Conservation (phyloP, 2,113 vertebrate genomes). For the Penelope pileata region DNA sequence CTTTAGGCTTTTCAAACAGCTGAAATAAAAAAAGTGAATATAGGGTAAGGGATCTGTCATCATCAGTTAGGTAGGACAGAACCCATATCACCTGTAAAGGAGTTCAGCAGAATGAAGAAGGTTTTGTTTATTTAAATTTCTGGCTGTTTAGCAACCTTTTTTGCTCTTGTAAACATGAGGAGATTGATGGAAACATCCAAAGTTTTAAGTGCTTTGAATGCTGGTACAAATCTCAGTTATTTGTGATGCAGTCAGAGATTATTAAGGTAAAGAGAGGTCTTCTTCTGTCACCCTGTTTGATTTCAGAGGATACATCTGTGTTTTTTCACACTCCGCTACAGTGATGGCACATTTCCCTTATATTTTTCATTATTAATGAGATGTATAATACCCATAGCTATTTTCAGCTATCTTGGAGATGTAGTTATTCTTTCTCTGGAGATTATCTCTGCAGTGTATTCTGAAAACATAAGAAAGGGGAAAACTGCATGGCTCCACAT, state of each 20-base stretch:
- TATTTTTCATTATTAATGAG: neutral
- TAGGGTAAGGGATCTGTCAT: neutral
- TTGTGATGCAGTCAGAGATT: neutral
- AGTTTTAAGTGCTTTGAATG: neutral
- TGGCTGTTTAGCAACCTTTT: neutral
- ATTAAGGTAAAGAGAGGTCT: neutral
- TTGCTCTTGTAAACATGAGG: neutral
- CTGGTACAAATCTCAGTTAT: neutral
- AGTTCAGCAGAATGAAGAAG: neutral
- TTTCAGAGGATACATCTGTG: neutral
- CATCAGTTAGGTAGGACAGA: neutral
- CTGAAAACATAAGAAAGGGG: neutral
- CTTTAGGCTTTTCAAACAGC: neutral
- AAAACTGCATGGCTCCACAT: neutral
- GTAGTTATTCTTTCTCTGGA: neutral
- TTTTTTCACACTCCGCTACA: neutral
- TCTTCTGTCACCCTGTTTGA: neutral
- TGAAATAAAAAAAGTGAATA: neutral
- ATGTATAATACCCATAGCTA: neutral
- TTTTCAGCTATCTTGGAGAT: neutral
- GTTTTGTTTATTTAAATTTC: neutral
- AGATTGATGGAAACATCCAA: neutral
- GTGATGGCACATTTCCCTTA: neutral
- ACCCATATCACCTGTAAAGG: neutral
- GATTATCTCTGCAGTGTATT: neutral